phyloP scores from a whole-genome alignment of 1,140 invertebrate genomes.

The Drosophila watanabei region DNA sequence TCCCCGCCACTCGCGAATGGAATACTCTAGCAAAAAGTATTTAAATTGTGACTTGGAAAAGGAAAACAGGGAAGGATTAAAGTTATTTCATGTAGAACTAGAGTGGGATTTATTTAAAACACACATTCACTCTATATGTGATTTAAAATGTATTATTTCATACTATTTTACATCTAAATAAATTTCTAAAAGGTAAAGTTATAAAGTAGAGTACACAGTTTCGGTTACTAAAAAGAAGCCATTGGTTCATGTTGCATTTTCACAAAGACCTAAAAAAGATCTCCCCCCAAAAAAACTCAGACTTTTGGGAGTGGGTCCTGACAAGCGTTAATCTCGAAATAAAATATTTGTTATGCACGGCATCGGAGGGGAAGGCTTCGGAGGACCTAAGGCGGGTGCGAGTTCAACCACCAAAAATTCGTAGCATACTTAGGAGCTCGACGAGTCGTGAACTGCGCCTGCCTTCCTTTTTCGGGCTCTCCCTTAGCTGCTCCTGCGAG shows the following conservation, averaged over 20 bases:
- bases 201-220: neutral
- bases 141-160: neutral
- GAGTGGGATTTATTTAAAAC: neutral
- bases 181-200: neutral
- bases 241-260: constrained; percentile 60
- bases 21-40: constrained; percentile 9
- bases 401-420: constrained; percentile 71
- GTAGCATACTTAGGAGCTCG: constrained; percentile 69
- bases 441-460: constrained; percentile 33
- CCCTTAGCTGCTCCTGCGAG: constrained; percentile 8
- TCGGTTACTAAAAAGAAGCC: neutral
- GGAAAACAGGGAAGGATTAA: neutral
- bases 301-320: constrained; percentile 33
- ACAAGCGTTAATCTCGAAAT: constrained; percentile 82
- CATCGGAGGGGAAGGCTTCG: constrained; percentile 14
- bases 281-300: neutral
- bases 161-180: neutral
- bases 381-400: constrained; percentile 27
- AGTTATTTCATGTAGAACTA: neutral
- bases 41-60: neutral
- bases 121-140: no score
- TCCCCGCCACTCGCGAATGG: constrained; percentile 20
- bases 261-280: constrained; percentile 28
- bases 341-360: constrained; percentile 73
- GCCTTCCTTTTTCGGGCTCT: constrained; percentile 5